Percentiles rank a stretch among this genome's conserved stretches.
Evolutionary conservation across 2,797 vertebrate species (phyloP).

Genomic region (Pangasius mekongensis): DNA sequence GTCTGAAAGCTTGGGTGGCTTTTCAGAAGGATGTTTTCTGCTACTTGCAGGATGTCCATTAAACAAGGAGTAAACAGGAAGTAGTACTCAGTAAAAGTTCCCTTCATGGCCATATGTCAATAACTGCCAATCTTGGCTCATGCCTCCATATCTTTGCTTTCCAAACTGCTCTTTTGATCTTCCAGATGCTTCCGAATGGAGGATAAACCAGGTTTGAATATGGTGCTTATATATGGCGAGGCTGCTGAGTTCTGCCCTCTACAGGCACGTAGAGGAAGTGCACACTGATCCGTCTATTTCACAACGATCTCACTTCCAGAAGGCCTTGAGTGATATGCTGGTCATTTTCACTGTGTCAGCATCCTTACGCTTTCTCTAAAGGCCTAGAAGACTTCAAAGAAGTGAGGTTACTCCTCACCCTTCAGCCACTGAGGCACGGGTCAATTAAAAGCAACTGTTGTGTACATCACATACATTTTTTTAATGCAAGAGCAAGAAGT

Average conservation of each 20-base stretch:
- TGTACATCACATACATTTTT: background rate
- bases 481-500: background rate
- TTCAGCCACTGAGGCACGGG: background rate
- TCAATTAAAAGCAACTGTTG: background rate
- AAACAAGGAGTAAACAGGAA: background rate
- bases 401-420: background rate
- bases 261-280: constrained; percentile 30
- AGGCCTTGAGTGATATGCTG: background rate
- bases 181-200: background rate
- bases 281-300: background rate
- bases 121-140: background rate
- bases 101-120: background rate
- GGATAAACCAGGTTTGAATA: background rate
- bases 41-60: background rate
- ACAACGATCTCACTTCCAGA: background rate
- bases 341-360: background rate
- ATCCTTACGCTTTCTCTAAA: background rate
- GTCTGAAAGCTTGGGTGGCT: background rate
- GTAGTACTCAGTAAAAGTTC: background rate
- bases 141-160: background rate
- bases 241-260: constrained; percentile 61
- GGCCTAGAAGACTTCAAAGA: background rate
- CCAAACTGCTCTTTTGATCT: background rate
- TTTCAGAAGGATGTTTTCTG: background rate
- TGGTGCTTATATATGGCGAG: background rate